Conservation (phyloP, 2,888 invertebrate genomes). For the Netelia virgata region DNA sequence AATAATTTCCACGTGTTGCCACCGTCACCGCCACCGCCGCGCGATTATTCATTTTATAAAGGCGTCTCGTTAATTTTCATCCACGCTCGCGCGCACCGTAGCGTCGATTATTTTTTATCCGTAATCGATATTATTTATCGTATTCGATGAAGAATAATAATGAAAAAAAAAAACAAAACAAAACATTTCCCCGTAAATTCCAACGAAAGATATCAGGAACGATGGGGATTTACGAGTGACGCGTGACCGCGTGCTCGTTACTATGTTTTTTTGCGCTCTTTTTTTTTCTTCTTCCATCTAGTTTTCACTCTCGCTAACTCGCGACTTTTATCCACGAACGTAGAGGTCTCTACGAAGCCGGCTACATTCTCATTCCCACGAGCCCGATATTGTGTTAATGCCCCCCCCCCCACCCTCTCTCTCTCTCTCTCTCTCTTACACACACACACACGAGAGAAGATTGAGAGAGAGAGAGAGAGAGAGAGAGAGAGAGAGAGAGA, state of each 20-base stretch:
- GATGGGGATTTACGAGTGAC: conserved; percentile 60
- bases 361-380: conserved; percentile 68
- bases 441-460: too few species aligned
- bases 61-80: conserved; percentile 39
- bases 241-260: conserved; percentile 40
- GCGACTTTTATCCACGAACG: conserved; percentile 23
- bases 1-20: conserved; percentile 44
- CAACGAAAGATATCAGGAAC: conserved; percentile 35
- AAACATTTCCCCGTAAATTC: conserved; percentile 23
- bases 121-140: conserved; percentile 25
- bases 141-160: not conserved
- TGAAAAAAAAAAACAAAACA: not conserved
- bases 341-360: not conserved
- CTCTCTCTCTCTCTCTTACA: too few species aligned
- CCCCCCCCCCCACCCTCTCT: too few species aligned
- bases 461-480: not conserved
- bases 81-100: not conserved
- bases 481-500: not conserved
- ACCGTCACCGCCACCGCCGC: not conserved
- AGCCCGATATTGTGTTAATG: not conserved
- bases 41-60: conserved; percentile 50
- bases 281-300: conserved; percentile 10
- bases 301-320: conserved; percentile 36
- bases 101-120: conserved; percentile 39
- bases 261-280: conserved; percentile 9